Evolutionary conservation across 2,888 invertebrate genomes (phyloP).

Genomic region (Chironomus riparius): DNA sequence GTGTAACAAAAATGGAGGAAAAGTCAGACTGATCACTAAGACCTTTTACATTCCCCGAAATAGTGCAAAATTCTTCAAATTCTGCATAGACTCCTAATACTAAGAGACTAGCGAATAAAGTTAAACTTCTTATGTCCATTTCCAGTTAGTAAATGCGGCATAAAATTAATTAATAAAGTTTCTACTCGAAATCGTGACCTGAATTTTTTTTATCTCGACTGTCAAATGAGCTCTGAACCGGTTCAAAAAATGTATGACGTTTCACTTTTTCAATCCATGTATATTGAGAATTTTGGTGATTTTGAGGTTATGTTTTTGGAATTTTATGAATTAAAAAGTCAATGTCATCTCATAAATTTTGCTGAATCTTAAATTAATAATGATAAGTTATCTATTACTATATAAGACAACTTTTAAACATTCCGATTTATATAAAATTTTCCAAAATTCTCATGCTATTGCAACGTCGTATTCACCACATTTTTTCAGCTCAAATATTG

Average conservation of each 20-base stretch:
- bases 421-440: neutral
- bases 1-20: slow-evolving; percentile 15
- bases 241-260: neutral
- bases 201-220: neutral
- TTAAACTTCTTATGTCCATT: neutral
- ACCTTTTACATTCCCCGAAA: slow-evolving; percentile 12
- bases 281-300: neutral
- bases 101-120: neutral
- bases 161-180: neutral
- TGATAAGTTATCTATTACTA: neutral
- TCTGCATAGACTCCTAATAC: neutral
- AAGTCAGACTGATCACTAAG: neutral
- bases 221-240: neutral
- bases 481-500: neutral
- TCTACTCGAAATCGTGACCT: neutral
- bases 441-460: neutral
- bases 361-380: neutral
- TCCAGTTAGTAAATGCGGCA: neutral
- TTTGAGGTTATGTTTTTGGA: neutral
- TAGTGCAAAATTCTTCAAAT: slow-evolving; percentile 17
- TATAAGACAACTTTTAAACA: neutral
- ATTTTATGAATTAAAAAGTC: neutral
- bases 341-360: neutral
- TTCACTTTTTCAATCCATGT: neutral
- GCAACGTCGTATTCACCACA: neutral